A percentile compares a stretch with the other conserved stretches of the same genome.
phyloP scores from a whole-genome alignment of 2,113 vertebrate genomes.

The Sprattus sprattus region DNA sequence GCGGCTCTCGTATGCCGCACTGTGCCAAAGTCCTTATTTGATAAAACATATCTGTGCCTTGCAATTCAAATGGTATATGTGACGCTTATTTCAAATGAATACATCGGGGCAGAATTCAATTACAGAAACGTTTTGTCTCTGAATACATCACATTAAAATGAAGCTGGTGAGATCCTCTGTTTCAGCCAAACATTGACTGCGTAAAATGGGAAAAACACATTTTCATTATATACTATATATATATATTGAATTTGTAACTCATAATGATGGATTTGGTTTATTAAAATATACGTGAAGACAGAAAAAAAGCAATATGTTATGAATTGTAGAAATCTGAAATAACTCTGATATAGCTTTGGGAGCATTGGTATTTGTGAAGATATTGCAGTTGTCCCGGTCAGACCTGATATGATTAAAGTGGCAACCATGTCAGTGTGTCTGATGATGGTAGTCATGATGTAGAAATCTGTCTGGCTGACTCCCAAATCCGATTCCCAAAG shows the following conservation, averaged over 20 bases:
- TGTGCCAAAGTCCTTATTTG: conserved; percentile 33
- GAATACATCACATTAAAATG: conserved; percentile 32
- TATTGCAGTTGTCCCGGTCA: neutral
- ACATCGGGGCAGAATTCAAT: conserved; percentile 32
- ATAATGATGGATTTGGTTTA: neutral
- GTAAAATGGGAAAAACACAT: neutral
- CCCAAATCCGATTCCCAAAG: conserved; percentile 1
- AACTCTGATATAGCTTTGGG: neutral
- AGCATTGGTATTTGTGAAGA: neutral
- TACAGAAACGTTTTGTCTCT: conserved; percentile 8
- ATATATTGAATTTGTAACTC: neutral
- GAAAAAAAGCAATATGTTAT: neutral
- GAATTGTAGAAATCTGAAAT: neutral
- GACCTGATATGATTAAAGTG: neutral
- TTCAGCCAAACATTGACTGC: neutral
- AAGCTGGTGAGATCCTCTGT: conserved; percentile 10
- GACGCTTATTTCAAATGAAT: conserved; percentile 45
- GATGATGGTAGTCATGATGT: neutral
- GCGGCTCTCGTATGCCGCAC: conserved; percentile 37
- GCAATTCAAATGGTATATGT: conserved; percentile 33
- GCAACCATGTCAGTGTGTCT: neutral
- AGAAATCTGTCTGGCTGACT: neutral
- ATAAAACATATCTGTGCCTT: conserved; percentile 36
- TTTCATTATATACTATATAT: too few relatives aligned
- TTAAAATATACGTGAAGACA: neutral